Conservation (phyloP, 2,888 invertebrate species). For the Adelognathus sp. region DNA sequence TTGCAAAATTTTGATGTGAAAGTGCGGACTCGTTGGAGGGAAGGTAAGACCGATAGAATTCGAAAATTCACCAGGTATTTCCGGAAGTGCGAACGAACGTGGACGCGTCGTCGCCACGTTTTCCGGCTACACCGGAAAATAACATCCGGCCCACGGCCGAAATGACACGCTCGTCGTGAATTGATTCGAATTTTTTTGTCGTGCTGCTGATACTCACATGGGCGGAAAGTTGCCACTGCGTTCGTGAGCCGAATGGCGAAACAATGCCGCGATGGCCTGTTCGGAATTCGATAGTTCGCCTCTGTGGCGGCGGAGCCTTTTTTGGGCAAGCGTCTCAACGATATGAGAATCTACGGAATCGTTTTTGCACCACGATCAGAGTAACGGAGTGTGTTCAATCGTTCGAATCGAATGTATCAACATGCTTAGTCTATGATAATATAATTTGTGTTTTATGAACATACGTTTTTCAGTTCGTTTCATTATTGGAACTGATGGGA, state of each 20-base stretch:
- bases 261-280: conserved; percentile 30
- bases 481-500: neutral
- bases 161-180: conserved; percentile 39
- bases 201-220: conserved; percentile 19
- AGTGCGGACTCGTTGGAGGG: neutral
- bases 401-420: neutral
- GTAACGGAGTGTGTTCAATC: neutral
- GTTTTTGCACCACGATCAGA: conserved; percentile 1
- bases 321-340: conserved; percentile 19
- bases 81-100: conserved; percentile 30
- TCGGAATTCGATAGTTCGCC: conserved; percentile 49
- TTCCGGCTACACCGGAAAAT: conserved; percentile 32
- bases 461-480: neutral
- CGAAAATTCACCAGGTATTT: conserved; percentile 29
- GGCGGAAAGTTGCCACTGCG: neutral
- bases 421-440: neutral
- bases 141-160: conserved; percentile 37
- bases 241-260: conserved; percentile 50
- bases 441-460: neutral
- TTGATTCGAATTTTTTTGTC: conserved; percentile 41
- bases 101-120: conserved; percentile 37
- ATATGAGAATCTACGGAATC: conserved; percentile 34
- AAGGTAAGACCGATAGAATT: neutral
- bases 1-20: neutral
- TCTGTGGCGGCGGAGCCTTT: conserved; percentile 9